A percentile compares a stretch with the other conserved stretches of the same genome.
Conservation (phyloP, 2,888 invertebrate species). For the Ptycholaimellus sp. region DNA sequence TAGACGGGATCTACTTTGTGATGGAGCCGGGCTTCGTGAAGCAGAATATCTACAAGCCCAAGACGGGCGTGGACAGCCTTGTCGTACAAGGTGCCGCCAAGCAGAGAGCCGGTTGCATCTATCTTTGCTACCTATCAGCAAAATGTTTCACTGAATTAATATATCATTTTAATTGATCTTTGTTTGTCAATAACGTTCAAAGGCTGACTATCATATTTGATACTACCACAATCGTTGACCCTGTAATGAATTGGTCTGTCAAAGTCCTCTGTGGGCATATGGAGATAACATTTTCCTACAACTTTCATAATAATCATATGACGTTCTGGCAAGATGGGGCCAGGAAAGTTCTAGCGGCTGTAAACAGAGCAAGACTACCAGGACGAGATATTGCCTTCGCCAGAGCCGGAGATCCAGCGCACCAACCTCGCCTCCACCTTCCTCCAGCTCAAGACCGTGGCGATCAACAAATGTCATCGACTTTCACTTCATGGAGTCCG, state of each 20-base stretch:
- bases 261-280: too few relatives aligned
- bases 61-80: constrained; percentile 72
- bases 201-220: too few relatives aligned
- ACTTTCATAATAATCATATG: too few relatives aligned
- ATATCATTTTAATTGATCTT: too few relatives aligned
- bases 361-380: constrained; percentile 94
- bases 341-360: constrained; percentile 81
- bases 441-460: constrained; percentile 91
- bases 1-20: constrained; percentile 95
- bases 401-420: constrained; percentile 92
- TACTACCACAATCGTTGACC: too few relatives aligned
- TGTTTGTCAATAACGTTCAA: too few relatives aligned
- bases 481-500: constrained; percentile 98
- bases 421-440: constrained; percentile 90
- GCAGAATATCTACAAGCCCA: constrained; percentile 45
- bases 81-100: constrained; percentile 89
- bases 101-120: constrained; percentile 79
- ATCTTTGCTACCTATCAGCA: too few relatives aligned
- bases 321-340: constrained; percentile 88
- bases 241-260: too few relatives aligned
- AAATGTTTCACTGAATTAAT: too few relatives aligned
- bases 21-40: constrained; percentile 99
- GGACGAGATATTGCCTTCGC: constrained; percentile 92
- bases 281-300: too few relatives aligned
- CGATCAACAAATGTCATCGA: constrained; percentile 88